Base-by-base conservation (phyloP, 2,113 vertebrate species). In the Chaenogobius annularis region DNA sequence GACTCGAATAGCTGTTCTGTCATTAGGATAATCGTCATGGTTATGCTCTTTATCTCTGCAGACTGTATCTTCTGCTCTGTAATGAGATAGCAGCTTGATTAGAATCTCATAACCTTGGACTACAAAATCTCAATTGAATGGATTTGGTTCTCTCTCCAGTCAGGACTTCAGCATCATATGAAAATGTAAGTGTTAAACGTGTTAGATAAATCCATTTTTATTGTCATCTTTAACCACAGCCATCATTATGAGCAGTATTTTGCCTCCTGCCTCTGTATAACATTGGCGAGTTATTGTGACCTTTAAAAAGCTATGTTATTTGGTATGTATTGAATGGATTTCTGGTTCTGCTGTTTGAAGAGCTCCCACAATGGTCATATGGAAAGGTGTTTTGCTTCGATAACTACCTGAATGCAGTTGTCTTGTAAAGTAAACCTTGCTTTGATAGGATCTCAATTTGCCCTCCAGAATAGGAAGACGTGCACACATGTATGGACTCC, bases 341-440 rank as follows among this genome's bases (percentile, higher is more conserved):
- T 79, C 63, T 55, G 84, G 91, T 91, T 86, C 86, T 7, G 20
- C 55, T 87, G 79, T 81, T 80, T 50, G 64, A 69, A 75, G 81
- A 87, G 82, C 90, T 89, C 87, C 83, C 79, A 70, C 19, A 90
- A 89, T 69, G 72, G 83, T 82, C 83, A 70, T 69, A 74, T 69
- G 74, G 50, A 87, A 92, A 91, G 90, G 91, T 93, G 92, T 92
- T 93, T 91, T 82, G 79, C 82, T 84, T 79, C 89, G 90, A 94
- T 93, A 93, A 94, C 89, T 83, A 35, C 63, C 65, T 52, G 62
- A 90, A 87, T 75, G 83, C 76, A 58, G 22, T 55, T 77, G 79
- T 80, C 81, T 35, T 72, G 67, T 64, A 70, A 85, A 83, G 82
- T 75, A 85, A 84, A 85, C 73, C 75, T 69, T 81, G 83, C 79